phyloP scores from a whole-genome alignment of 2,797 vertebrate species.

The Naso thynnoides region DNA sequence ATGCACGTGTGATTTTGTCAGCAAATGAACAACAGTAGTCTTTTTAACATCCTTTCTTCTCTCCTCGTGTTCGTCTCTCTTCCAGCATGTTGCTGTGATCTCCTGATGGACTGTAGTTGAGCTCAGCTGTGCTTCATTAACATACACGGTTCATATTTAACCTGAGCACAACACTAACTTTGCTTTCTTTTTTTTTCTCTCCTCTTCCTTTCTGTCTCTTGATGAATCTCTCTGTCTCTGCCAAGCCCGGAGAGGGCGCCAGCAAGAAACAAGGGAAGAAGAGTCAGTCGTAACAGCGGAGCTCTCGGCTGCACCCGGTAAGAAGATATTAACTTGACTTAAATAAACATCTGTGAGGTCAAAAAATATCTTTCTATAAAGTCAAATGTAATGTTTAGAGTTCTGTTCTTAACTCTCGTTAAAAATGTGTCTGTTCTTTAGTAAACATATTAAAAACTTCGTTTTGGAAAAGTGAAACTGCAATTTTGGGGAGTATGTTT shows the following conservation, averaged over 20 bases:
- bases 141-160: accelerated
- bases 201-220: not conserved
- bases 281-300: conserved; percentile 90
- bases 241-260: conserved; percentile 86
- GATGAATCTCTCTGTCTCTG: not conserved
- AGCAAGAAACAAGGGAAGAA: conserved; percentile 93
- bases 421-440: too few relatives aligned
- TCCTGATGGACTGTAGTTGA: conserved; percentile 19
- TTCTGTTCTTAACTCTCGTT: too few relatives aligned
- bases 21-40: not conserved
- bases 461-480: too few relatives aligned
- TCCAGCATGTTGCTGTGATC: conserved; percentile 57
- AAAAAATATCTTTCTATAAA: too few relatives aligned
- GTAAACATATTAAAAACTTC: too few relatives aligned
- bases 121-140: conserved; percentile 34
- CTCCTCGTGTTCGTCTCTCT: conserved; percentile 30
- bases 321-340: not conserved
- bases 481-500: too few relatives aligned
- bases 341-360: too few relatives aligned
- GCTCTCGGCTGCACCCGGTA: conserved; percentile 68
- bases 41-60: conserved; percentile 23
- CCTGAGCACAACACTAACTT: conserved; percentile 5
- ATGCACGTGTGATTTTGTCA: conserved; percentile 24
- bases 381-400: too few relatives aligned
- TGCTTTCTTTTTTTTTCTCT: not conserved